Evolutionary conservation across 2,888 invertebrate genomes (phyloP), one percentile per base, ranked within the genome.

Genomic region (Oscheius myriophilus): DNA sequence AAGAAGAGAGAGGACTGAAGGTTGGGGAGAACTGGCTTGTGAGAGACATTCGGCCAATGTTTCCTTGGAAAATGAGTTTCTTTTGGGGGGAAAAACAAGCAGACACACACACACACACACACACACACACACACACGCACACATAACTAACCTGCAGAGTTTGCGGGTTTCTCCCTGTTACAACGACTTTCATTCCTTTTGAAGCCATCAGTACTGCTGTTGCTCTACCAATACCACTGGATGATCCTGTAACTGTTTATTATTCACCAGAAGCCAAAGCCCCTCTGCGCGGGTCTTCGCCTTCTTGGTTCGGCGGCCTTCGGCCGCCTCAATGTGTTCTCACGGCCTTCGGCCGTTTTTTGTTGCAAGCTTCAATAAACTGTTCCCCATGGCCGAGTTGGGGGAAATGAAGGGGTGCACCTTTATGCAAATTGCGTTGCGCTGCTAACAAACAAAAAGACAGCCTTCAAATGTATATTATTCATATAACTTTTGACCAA

Each of bases 211-310:
- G 23, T 39, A 68, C 43, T 1, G 79, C 79, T 1, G 74, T 69
- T 0, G 70, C 72, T 51, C 70, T 46, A 25, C 79, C 79, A 58
- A 77, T 79, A 26, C 79, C 79, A 66, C 63, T 75, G 2, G 77
- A 74, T 2, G 79, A 75, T 12, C 75, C 72, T 72, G 39, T 57
- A 42, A 33, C 4, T 21, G 58, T 41, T 14, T 11, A 21, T 12
- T 26, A n/a, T 11, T 21, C 23, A 21, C 11, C 7, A 55, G 25
- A 21, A 26, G 9, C 39, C n/a, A 33, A 14, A 7, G n/a, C n/a
- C n/a, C n/a, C n/a, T n/a, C n/a, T n/a, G n/a, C n/a, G n/a, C n/a
- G n/a, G n/a, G n/a, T n/a, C n/a, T n/a, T n/a, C n/a, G n/a, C n/a
- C n/a, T n/a, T n/a, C n/a, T n/a, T n/a, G n/a, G n/a, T n/a, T n/a